Conservation (phyloP, 2,888 invertebrate species). For the Archips xylosteana region DNA sequence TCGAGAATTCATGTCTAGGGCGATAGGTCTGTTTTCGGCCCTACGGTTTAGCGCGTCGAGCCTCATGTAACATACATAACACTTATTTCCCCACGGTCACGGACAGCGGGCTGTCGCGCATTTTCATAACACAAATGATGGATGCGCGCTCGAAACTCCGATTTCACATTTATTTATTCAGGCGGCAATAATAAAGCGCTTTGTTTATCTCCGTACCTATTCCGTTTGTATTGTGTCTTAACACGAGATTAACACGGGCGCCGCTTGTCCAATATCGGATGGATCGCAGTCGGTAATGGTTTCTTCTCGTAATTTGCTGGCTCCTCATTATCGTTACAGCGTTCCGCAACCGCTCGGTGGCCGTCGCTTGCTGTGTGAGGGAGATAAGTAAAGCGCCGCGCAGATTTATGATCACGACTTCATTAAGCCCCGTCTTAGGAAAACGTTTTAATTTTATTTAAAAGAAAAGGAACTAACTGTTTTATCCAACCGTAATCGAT, state of each 20-base stretch:
- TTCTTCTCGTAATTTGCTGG: constrained; percentile 44
- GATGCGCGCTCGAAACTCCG: constrained; percentile 33
- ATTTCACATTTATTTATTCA: constrained; percentile 40
- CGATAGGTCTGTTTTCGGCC: neutral
- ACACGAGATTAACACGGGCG: constrained; percentile 49
- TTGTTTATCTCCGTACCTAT: constrained; percentile 29
- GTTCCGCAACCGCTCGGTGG: constrained; percentile 43
- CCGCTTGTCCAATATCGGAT: constrained; percentile 22
- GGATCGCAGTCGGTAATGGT: constrained; percentile 45
- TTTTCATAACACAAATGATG: constrained; percentile 40
- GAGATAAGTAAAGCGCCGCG: constrained; percentile 31
- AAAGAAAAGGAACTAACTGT: neutral
- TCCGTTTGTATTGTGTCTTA: constrained; percentile 37
- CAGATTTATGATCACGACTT: constrained; percentile 35
- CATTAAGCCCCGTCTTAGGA: constrained; percentile 18
- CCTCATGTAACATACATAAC: constrained; percentile 30
- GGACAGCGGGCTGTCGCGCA: constrained; percentile 20
- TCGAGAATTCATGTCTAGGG: constrained; percentile 25
- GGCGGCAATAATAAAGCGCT: constrained; percentile 35
- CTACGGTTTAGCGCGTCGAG: constrained; percentile 5
- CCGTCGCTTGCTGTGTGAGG: constrained; percentile 24
- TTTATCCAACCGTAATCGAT: neutral
- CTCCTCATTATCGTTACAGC: constrained; percentile 47
- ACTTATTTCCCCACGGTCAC: constrained; percentile 36
- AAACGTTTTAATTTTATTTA: constrained; percentile 6